These are phyloP conservation scores for Chaetogeoica ovagalla DNA, from an alignment of 2,888 invertebrate genomes.

Conservation along the genomic window DNA sequence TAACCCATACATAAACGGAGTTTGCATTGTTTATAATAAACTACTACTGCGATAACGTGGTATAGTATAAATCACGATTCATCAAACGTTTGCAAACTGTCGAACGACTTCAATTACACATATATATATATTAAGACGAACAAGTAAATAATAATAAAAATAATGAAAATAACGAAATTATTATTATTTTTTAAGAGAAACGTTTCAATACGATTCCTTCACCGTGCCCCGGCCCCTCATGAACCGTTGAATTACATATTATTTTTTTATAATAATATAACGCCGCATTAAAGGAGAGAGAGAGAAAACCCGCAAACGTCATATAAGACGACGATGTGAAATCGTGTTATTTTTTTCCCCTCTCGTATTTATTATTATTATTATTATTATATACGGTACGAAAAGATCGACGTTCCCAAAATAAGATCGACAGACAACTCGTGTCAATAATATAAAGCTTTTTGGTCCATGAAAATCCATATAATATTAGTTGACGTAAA, in stretches of 20 bases:
- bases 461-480: constrained; percentile 28
- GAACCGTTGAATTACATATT: too few relatives aligned
- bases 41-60: background rate
- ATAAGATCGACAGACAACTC: constrained; percentile 31
- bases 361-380: background rate
- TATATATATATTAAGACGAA: too few relatives aligned
- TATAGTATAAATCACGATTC: background rate
- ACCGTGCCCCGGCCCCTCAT: too few relatives aligned
- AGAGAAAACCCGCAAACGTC: background rate
- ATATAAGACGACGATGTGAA: background rate
- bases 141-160: background rate
- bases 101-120: background rate
- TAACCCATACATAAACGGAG: background rate
- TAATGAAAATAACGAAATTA: too few relatives aligned
- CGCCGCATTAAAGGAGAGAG: background rate
- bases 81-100: constrained; percentile 15
- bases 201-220: background rate
- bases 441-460: constrained; percentile 35
- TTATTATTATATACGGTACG: too few relatives aligned
- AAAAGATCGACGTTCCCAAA: constrained; percentile 20
- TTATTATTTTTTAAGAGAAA: background rate
- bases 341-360: background rate
- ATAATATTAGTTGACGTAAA: constrained; percentile 42
- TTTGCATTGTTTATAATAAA: background rate
- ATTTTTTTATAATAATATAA: background rate